phyloP scores from a whole-genome alignment of 2,888 invertebrate genomes.

The Noctua fimbriata region DNA sequence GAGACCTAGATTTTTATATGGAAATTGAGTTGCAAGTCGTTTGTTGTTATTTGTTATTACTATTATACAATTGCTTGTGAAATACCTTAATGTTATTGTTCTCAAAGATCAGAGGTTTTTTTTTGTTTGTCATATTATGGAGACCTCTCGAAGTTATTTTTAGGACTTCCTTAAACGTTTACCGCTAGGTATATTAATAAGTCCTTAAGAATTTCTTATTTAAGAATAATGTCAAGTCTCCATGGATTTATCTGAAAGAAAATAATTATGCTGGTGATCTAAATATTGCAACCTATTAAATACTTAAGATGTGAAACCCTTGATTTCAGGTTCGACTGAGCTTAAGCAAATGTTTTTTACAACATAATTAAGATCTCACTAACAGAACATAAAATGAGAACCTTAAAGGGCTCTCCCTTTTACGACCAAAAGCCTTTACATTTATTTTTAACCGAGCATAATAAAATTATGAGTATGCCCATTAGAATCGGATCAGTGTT shows the following conservation, averaged over 20 bases:
- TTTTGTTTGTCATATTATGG: background rate
- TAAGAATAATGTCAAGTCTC: background rate
- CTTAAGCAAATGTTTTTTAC: background rate
- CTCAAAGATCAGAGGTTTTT: conserved; percentile 22
- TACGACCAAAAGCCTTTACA: conserved; percentile 36
- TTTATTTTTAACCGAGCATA: conserved; percentile 7
- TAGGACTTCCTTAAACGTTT: background rate
- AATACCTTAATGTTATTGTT: conserved; percentile 4
- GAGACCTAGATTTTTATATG: conserved; percentile 24
- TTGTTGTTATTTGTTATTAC: conserved; percentile 9
- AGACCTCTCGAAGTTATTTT: conserved; percentile 13
- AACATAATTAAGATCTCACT: conserved; percentile 2
- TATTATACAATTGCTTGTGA: conserved; percentile 22
- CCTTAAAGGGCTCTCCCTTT: conserved; percentile 12
- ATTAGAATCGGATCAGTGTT: conserved; percentile 60
- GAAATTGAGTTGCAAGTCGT: conserved; percentile 21
- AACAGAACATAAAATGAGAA: conserved; percentile 7
- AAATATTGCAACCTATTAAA: background rate
- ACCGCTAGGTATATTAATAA: background rate
- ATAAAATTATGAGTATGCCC: conserved; percentile 14
- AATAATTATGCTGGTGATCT: background rate
- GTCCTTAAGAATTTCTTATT: background rate
- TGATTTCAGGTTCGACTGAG: background rate
- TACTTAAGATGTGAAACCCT: background rate
- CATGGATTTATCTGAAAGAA: background rate